A percentile compares a stretch with the other conserved stretches of the same genome.
Conservation (phyloP, 1,140 invertebrate genomes). For the Bombus pascuorum region DNA sequence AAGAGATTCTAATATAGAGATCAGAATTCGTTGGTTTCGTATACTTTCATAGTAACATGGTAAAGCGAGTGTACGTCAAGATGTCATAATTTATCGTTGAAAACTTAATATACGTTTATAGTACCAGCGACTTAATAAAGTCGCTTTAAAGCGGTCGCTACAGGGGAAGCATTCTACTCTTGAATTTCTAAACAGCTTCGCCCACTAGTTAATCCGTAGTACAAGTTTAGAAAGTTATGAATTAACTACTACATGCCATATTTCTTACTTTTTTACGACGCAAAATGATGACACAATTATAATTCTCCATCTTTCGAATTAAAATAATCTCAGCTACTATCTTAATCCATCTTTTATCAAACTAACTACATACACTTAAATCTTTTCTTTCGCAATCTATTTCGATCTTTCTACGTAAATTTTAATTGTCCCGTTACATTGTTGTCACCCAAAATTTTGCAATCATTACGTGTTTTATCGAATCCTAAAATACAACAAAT, state of each 20-base stretch:
- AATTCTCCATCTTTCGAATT: neutral
- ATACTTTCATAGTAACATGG: neutral
- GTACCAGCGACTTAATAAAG: conserved; percentile 10
- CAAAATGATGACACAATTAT: neutral
- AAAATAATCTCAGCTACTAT: no score
- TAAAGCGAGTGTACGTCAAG: neutral
- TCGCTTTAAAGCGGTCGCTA: neutral
- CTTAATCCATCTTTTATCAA: no score
- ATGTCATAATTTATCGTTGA: conserved; percentile 12
- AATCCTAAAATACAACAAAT: no score
- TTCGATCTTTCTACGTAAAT: no score
- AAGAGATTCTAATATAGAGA: no score
- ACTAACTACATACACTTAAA: no score
- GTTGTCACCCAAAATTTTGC: no score
- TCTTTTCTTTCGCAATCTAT: no score
- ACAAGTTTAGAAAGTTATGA: conserved; percentile 38
- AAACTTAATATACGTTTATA: conserved; percentile 18
- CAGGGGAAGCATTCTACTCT: neutral
- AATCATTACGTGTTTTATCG: no score
- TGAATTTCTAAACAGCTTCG: conserved; percentile 27
- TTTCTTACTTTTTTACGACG: neutral
- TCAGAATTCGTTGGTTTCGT: neutral
- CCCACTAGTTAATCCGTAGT: conserved; percentile 6
- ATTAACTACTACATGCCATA: conserved; percentile 30
- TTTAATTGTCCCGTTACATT: no score